Conservation (phyloP, 2,113 vertebrate species). For the Bungarus multicinctus region DNA sequence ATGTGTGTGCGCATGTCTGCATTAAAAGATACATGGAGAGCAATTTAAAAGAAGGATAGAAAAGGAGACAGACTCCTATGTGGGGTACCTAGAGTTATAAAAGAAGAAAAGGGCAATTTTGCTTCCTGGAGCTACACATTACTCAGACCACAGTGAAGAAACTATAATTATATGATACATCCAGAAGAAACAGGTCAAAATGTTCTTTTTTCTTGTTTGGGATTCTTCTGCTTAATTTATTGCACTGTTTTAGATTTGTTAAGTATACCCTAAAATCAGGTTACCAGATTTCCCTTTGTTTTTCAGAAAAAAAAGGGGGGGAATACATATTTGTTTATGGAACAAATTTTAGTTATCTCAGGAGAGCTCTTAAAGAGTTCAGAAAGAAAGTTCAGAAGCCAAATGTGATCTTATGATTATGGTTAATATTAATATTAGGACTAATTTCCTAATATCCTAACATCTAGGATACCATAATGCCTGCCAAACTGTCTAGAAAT, state of each 20-base stretch:
- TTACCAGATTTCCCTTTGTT: not conserved
- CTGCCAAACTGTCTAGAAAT: not conserved
- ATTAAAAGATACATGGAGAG: not conserved
- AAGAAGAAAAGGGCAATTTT: not conserved
- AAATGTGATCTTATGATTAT: not conserved
- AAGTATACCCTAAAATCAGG: not conserved
- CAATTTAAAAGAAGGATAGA: not conserved
- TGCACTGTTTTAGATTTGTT: not conserved
- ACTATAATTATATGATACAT: not conserved
- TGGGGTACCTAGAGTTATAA: not conserved
- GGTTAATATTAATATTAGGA: not conserved
- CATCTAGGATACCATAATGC: not conserved
- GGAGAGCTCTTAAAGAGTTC: not conserved
- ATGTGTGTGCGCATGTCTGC: not conserved
- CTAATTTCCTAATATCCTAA: not conserved
- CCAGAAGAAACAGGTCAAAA: not conserved
- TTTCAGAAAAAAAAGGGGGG: not conserved
- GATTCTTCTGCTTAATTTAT: not conserved
- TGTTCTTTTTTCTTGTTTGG: not conserved
- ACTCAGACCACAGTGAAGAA: not conserved
- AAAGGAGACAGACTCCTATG: too few relatives aligned
- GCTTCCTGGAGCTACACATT: not conserved
- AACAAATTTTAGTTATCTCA: not conserved
- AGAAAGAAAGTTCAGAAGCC: not conserved
- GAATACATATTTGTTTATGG: not conserved